Evolutionary conservation across 37 sponge, comb jelly and placozoan genomes (phyloP), one percentile per base, ranked within the genome.

Genomic region (Hexactinellida sp.): DNA sequence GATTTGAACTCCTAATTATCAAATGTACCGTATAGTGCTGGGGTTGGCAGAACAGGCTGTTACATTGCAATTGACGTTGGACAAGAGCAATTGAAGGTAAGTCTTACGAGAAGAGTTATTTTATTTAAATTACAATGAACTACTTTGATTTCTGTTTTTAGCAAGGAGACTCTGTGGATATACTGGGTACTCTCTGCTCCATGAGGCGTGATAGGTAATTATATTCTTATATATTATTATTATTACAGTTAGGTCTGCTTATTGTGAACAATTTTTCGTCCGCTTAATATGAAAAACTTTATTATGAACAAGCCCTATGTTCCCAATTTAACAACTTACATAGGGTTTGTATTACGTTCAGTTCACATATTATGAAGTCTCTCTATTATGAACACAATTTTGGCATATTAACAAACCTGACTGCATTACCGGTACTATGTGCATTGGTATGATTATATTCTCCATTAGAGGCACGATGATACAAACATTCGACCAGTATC

Each of bases 31-130:
- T 63, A 21, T 63, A 63, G 76, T n/a, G 76, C 76, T 28, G 76
- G 76, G 3, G 76, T 63, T 63, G 76, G 76, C 19, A 63, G 76
- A 63, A 63, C 76, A 63, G 76, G 76, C 30, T 63, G 76, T 23
- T 63, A 63, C 76, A 63, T 63, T 63, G 76, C 76, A 10, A 63
- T 63, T 63, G 76, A 63, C 13, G 13, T 63, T 7, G 76, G 76
- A 63, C 76, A 63, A 63, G 28, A 63, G 34, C 76, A 63, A n/a
- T n/a, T 63, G 34, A 10, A 32, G 25, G 76, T 63, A 63, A 63
- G 76, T n/a, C 47, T 5, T 16, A 13, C 47, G 5, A 41, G 47
- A 5, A 13, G 3, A 63, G 30, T 63, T 63, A 63, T 32, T 63
- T 63, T 16, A 16, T 28, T 63, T n/a, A 28, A 63, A 63, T 63